These are phyloP conservation scores for Tricholaema leucomelas DNA, from an alignment of 2,113 vertebrate species.

Conservation along the genomic window DNA sequence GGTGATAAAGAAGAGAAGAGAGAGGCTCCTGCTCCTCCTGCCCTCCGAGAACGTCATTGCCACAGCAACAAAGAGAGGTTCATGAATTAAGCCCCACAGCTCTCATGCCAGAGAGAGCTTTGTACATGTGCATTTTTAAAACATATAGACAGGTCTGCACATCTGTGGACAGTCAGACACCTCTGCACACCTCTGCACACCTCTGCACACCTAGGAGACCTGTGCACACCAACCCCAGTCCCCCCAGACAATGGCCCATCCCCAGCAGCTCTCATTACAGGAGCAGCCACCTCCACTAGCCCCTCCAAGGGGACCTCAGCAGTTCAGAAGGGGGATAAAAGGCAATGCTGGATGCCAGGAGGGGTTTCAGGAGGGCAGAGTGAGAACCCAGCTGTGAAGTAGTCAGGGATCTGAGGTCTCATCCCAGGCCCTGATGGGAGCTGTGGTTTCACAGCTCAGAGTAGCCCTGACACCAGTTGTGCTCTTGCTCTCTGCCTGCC, in stretches of 20 bases:
- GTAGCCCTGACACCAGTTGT: not conserved
- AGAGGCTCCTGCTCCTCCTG: not conserved
- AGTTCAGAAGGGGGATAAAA: not conserved
- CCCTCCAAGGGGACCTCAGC: rapidly evolving
- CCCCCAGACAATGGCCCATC: too few species aligned
- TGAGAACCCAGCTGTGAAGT: not conserved
- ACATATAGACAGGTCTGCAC: rapidly evolving
- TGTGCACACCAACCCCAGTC: too few species aligned
- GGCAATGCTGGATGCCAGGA: not conserved
- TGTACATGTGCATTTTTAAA: rapidly evolving
- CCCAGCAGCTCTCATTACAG: not conserved
- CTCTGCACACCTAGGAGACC: too few species aligned
- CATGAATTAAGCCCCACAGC: not conserved
- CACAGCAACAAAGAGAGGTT: not conserved
- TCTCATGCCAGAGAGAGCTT: not conserved
- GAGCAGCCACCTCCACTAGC: not conserved
- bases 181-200: too few species aligned
- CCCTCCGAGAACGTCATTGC: not conserved
- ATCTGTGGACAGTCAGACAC: too few species aligned
- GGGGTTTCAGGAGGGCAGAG: too few species aligned
- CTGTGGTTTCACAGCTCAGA: not conserved
- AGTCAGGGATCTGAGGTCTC: too few species aligned
- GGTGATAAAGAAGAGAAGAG: not conserved
- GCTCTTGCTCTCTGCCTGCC: not conserved
- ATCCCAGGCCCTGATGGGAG: not conserved